These are phyloP conservation scores for Rhea pennata DNA, from an alignment of 2,113 vertebrate genomes.

Conservation along the genomic window DNA sequence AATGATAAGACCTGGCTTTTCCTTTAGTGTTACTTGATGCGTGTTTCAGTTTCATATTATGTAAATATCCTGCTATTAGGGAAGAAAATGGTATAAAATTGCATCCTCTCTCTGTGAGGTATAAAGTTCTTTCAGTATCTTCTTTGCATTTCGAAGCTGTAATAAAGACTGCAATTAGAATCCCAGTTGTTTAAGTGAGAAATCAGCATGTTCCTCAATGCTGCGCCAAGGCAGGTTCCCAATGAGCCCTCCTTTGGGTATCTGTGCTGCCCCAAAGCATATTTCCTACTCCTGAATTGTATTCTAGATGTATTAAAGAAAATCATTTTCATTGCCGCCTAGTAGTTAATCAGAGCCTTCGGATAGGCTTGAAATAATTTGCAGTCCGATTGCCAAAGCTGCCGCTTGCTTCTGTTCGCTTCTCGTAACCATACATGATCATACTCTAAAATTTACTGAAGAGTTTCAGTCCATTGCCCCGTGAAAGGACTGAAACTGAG, in stretches of 20 bases:
- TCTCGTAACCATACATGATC: rapidly evolving
- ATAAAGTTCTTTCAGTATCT: constrained; percentile 49
- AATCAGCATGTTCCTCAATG: constrained; percentile 54
- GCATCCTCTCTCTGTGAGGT: constrained; percentile 38
- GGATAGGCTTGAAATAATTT: constrained; percentile 44
- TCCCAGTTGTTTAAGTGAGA: constrained; percentile 64
- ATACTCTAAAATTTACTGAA: not conserved
- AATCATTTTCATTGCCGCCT: constrained; percentile 53
- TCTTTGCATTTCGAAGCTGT: constrained; percentile 48
- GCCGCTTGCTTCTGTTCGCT: not conserved
- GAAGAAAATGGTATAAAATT: constrained; percentile 59
- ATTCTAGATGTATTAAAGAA: constrained; percentile 35
- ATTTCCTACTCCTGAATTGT: constrained; percentile 38
- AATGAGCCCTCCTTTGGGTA: not conserved
- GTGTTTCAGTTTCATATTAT: constrained; percentile 48
- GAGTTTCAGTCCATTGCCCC: not conserved
- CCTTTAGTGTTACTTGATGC: not conserved
- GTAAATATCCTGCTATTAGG: constrained; percentile 57
- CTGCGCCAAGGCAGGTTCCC: not conserved
- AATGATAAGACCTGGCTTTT: constrained; percentile 29
- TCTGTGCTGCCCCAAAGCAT: constrained; percentile 32
- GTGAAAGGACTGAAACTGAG: not conserved
- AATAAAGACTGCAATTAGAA: constrained; percentile 64
- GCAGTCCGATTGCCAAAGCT: constrained; percentile 3
- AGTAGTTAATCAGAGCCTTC: constrained; percentile 40